These are phyloP conservation scores for Rhabdomys pumilio DNA, from an alignment of 2,797 vertebrate species.

Conservation along the genomic window DNA sequence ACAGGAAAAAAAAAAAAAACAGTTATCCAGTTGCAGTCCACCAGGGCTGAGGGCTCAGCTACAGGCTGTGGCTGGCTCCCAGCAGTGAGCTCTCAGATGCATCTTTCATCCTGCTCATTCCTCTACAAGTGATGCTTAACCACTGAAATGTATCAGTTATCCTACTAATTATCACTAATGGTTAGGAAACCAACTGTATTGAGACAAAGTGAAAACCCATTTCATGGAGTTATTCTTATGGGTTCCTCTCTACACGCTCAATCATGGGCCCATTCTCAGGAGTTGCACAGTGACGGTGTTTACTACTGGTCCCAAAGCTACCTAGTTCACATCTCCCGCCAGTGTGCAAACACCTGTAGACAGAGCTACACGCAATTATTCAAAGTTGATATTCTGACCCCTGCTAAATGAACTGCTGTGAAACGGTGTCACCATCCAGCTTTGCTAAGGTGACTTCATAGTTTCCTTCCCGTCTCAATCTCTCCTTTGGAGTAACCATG, in stretches of 20 bases:
- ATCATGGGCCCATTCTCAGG: neutral
- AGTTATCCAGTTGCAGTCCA: neutral
- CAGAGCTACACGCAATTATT: neutral
- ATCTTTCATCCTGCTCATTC: neutral
- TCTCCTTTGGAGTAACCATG: neutral
- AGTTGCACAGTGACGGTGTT: neutral
- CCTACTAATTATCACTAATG: neutral
- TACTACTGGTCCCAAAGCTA: neutral
- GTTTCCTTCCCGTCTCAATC: neutral
- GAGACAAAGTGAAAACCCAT: neutral
- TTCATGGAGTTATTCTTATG: neutral
- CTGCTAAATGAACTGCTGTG: neutral
- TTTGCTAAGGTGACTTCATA: neutral
- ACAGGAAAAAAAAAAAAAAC: neutral
- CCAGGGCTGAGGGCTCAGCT: neutral
- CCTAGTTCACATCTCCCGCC: slow-evolving; percentile 14
- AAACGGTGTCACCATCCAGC: neutral
- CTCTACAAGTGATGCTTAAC: neutral
- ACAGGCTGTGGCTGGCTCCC: neutral
- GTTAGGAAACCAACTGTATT: neutral
- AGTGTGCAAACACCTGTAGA: neutral
- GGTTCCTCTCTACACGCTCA: neutral
- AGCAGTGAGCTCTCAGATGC: neutral
- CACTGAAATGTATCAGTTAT: slow-evolving; percentile 11
- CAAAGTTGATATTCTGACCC: slow-evolving; percentile 5